These are phyloP conservation scores for Zaprionus africanus DNA, from an alignment of 1,140 invertebrate species.

Conservation along the genomic window DNA sequence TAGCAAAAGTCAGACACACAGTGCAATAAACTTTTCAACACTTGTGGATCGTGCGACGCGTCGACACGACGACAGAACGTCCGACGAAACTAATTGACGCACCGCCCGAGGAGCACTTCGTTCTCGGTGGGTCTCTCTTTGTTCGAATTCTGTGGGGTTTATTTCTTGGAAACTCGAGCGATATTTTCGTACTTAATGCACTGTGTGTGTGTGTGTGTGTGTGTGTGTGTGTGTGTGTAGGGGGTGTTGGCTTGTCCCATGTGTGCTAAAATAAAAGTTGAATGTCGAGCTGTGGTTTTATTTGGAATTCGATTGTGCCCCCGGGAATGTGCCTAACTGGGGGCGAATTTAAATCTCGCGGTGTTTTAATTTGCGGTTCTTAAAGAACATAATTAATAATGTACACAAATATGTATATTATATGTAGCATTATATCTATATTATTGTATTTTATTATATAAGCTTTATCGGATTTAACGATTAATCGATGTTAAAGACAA, in stretches of 20 bases:
- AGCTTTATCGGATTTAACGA: too few species aligned
- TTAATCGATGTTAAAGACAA: too few species aligned
- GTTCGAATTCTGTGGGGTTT: conserved; percentile 11
- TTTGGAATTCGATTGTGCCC: neutral
- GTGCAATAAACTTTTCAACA: conserved; percentile 80
- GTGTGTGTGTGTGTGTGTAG: conserved; percentile 8
- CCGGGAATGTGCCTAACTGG: neutral
- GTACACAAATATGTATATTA: too few species aligned
- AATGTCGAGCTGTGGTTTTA: neutral
- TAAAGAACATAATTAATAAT: too few species aligned
- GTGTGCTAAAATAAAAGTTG: too few species aligned
- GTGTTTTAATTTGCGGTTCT: too few species aligned
- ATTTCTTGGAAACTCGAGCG: conserved; percentile 28
- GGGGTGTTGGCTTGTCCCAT: neutral
- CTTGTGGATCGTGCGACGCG: conserved; percentile 50
- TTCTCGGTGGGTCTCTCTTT: conserved; percentile 12
- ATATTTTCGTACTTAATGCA: conserved; percentile 5
- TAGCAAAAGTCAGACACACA: conserved; percentile 68
- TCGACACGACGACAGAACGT: conserved; percentile 21
- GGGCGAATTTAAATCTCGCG: neutral
- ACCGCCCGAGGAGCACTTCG: conserved; percentile 19
- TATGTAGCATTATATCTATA: too few species aligned
- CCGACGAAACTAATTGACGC: conserved; percentile 24
- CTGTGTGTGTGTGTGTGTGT: conserved; percentile 5
- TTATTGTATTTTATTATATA: too few species aligned